Conservation (phyloP, 2,888 invertebrate genomes). For the Mesorhabditis sp. region DNA sequence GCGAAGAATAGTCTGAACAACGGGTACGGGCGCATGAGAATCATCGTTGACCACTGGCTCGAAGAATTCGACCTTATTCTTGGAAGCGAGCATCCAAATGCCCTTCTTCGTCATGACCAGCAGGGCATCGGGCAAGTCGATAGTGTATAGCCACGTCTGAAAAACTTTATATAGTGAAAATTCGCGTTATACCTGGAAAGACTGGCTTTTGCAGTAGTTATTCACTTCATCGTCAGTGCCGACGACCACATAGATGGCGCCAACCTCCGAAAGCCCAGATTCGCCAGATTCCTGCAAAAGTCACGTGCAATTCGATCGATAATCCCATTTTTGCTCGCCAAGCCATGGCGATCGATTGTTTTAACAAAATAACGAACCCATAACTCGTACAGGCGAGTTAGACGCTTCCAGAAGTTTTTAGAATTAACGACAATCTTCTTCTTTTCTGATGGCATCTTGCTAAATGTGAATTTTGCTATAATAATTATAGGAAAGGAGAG, state of each 20-base stretch:
- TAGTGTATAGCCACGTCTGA: conserved; percentile 91
- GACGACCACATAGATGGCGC: background rate
- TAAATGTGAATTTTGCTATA: background rate
- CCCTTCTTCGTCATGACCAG: conserved; percentile 80
- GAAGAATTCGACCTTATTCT: conserved; percentile 94
- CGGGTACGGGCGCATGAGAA: conserved; percentile 70
- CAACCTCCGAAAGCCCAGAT: background rate
- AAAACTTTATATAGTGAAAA: conserved; percentile 41
- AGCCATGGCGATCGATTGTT: background rate
- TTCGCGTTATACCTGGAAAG: background rate
- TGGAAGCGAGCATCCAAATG: conserved; percentile 86
- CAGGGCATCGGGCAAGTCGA: conserved; percentile 91
- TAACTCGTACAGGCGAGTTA: conserved; percentile 34
- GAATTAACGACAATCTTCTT: conserved; percentile 20
- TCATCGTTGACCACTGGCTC: conserved; percentile 80
- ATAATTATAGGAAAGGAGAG: background rate
- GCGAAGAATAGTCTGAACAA: conserved; percentile 78
- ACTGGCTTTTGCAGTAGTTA: conserved; percentile 6
- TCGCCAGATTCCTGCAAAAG: background rate
- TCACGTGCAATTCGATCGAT: background rate
- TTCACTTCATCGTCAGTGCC: background rate
- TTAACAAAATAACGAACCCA: conserved; percentile 38
- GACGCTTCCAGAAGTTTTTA: conserved; percentile 30
- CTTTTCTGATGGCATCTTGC: background rate
- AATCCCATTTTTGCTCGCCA: background rate